Evolutionary conservation across 2,113 vertebrate genomes (phyloP).

Genomic region (pig (Sus scrofa)): T2T-Sscrofa CM000812.6:191240001-191240500

Average conservation of each 20-base stretch:
- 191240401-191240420: neutral
- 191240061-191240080: neutral
- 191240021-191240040: neutral
- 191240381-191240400: neutral
- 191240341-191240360: neutral
- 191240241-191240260: neutral
- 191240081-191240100: neutral
- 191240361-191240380: neutral
- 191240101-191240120: constrained; percentile 6
- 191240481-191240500: neutral
- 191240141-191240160: neutral
- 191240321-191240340: neutral
- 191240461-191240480: neutral
- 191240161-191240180: neutral
- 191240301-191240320: neutral
- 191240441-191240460: neutral
- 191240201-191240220: neutral
- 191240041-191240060: neutral
- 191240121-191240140: neutral
- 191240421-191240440: neutral
- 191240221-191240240: neutral
- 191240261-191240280: neutral
- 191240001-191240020: neutral
- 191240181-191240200: neutral
- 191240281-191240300: neutral